Conservation (phyloP, 2,113 vertebrate species). For the Mormyrus lacerda region DNA sequence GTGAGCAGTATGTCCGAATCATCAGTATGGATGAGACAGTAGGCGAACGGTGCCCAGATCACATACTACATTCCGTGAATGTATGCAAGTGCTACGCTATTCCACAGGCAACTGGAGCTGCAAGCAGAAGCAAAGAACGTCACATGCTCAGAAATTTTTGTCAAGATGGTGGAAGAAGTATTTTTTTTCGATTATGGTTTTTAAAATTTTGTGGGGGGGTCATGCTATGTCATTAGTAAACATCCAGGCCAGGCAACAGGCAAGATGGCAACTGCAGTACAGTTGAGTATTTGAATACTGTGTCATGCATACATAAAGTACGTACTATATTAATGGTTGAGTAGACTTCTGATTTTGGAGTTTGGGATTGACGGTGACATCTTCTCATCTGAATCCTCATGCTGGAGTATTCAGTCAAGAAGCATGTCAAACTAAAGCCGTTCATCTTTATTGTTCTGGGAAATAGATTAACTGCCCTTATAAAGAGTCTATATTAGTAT, state of each 20-base stretch:
- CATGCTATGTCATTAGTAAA: background rate
- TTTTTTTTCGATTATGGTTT: background rate
- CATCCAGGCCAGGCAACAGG: background rate
- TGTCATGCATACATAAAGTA: background rate
- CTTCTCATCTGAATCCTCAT: background rate
- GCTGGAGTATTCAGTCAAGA: background rate
- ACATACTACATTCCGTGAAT: background rate
- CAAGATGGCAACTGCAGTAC: background rate
- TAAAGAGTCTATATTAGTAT: conserved; percentile 32
- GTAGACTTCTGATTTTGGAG: background rate
- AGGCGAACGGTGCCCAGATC: background rate
- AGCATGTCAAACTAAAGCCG: background rate
- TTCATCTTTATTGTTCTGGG: conserved; percentile 16
- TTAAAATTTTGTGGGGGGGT: background rate
- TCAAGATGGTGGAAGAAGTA: background rate
- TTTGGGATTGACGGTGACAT: background rate
- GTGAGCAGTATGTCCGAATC: background rate
- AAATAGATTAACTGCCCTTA: conserved; percentile 19
- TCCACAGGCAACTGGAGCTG: background rate
- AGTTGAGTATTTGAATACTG: no score
- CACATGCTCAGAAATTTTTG: background rate
- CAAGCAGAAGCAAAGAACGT: background rate
- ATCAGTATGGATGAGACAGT: background rate
- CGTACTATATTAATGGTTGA: background rate
- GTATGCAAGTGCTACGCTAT: no score